A percentile compares a stretch with the other conserved stretches of the same genome.
Evolutionary conservation across 2,113 vertebrate species (phyloP).

Genomic region (Polypterus senegalus): DNA sequence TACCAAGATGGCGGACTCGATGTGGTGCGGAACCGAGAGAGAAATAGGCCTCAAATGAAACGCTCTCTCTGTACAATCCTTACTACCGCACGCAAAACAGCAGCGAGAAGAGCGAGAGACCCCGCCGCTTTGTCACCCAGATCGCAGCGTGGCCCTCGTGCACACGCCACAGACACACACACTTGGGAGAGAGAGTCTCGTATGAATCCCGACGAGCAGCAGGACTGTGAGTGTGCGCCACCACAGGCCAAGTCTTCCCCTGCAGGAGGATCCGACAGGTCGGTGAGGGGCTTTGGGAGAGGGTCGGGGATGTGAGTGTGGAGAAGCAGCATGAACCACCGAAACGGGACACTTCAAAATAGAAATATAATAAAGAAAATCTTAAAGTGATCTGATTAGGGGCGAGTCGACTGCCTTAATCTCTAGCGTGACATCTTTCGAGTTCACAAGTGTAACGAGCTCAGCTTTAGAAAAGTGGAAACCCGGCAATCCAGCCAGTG

Average conservation of each 20-base stretch:
- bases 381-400: no score
- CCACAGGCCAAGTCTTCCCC: slow-evolving; percentile 51
- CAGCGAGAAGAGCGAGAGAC: background rate
- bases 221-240: slow-evolving; percentile 61
- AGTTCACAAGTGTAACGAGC: no score
- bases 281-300: slow-evolving; percentile 20
- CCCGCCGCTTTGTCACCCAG: no score
- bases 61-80: background rate
- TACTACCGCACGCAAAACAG: background rate
- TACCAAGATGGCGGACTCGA: slow-evolving; percentile 54
- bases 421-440: no score
- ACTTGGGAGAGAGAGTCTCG: slow-evolving; percentile 43
- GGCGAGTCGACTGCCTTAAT: no score
- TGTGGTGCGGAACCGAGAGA: slow-evolving; percentile 8
- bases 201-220: slow-evolving; percentile 59
- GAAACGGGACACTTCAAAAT: no score
- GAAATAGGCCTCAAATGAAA: background rate
- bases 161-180: slow-evolving; percentile 22
- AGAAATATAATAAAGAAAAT: no score
- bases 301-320: background rate
- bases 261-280: slow-evolving; percentile 40
- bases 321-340: no score
- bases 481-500: no score
- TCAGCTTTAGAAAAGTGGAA: no score
- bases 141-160: no score